Percentiles rank a stretch among this genome's conserved stretches.
Evolutionary conservation across 2,113 vertebrate species (phyloP).

Genomic region (Entosphenus tridentatus): DNA sequence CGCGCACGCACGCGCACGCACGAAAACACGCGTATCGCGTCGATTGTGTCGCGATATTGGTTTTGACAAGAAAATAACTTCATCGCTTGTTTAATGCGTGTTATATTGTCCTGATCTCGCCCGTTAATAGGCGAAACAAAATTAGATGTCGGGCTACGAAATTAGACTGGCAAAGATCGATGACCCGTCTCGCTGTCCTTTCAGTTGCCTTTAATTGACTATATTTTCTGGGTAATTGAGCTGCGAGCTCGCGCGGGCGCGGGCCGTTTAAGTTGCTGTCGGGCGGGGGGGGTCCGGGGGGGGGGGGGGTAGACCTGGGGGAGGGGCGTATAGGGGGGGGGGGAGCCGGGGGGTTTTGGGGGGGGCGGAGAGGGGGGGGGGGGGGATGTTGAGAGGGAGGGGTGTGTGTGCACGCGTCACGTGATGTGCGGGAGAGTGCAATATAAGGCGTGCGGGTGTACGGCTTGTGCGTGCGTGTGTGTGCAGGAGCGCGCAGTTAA

Average conservation of each 20-base stretch:
- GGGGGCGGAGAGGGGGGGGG: too few species aligned
- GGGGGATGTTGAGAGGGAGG: too few species aligned
- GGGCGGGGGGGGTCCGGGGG: too few species aligned
- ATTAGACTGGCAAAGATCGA: slow-evolving; percentile 80
- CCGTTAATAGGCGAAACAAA: slow-evolving; percentile 61
- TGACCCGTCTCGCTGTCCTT: slow-evolving; percentile 54
- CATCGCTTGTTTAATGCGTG: slow-evolving; percentile 34
- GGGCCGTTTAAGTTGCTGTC: too few species aligned
- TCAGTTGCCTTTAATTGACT: slow-evolving; percentile 72
- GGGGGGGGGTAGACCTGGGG: too few species aligned
- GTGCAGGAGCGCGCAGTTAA: too few species aligned
- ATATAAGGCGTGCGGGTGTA: too few species aligned
- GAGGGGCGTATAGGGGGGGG: too few species aligned
- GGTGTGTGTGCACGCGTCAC: too few species aligned
- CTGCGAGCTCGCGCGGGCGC: slow-evolving; percentile 25
- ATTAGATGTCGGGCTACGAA: slow-evolving; percentile 59
- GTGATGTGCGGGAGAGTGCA: too few species aligned
- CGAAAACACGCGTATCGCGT: slow-evolving; percentile 10
- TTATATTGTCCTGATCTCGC: slow-evolving; percentile 36
- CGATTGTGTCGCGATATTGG: slow-evolving; percentile 34
- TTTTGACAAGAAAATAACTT: slow-evolving; percentile 74
- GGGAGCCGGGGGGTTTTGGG: too few species aligned
- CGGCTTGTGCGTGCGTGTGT: too few species aligned
- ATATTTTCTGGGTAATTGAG: slow-evolving; percentile 87
- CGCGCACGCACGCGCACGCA: background rate